Conservation (phyloP, 1,140 invertebrate genomes). For the Asbolus verrucosus region DNA sequence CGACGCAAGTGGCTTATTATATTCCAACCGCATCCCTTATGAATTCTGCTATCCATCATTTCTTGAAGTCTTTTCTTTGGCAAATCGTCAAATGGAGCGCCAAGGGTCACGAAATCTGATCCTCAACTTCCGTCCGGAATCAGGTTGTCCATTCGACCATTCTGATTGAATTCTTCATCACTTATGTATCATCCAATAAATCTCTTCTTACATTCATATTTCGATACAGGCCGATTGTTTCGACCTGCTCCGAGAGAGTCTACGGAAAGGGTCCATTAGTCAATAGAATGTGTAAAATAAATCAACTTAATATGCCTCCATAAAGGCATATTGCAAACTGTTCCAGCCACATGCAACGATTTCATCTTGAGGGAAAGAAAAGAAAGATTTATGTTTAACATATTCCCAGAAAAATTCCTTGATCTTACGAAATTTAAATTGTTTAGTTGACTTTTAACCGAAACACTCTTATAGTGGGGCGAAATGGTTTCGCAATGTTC, state of each 20-base stretch:
- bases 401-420: not conserved
- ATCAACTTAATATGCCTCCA: constrained; percentile 51
- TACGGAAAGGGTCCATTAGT: constrained; percentile 43
- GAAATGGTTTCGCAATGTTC: constrained; percentile 41
- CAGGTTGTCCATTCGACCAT: constrained; percentile 47
- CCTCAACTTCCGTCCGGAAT: constrained; percentile 51
- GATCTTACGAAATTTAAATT: constrained; percentile 9
- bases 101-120: constrained; percentile 55
- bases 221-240: constrained; percentile 13
- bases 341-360: constrained; percentile 47
- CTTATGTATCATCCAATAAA: constrained; percentile 43
- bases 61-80: constrained; percentile 51
- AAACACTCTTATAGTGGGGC: constrained; percentile 10
- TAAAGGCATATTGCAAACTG: constrained; percentile 46
- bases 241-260: not conserved
- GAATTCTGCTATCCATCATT: constrained; percentile 55
- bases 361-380: constrained; percentile 40
- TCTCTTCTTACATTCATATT: constrained; percentile 28
- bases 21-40: constrained; percentile 53
- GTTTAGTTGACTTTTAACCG: constrained; percentile 23
- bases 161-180: constrained; percentile 52
- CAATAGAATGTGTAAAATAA: constrained; percentile 52
- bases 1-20: constrained; percentile 54
- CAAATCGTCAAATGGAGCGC: constrained; percentile 55
- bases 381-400: constrained; percentile 9